These are phyloP conservation scores for Drosophila virilis DNA, from an alignment of 1,140 invertebrate genomes.

Conservation along the genomic window DNA sequence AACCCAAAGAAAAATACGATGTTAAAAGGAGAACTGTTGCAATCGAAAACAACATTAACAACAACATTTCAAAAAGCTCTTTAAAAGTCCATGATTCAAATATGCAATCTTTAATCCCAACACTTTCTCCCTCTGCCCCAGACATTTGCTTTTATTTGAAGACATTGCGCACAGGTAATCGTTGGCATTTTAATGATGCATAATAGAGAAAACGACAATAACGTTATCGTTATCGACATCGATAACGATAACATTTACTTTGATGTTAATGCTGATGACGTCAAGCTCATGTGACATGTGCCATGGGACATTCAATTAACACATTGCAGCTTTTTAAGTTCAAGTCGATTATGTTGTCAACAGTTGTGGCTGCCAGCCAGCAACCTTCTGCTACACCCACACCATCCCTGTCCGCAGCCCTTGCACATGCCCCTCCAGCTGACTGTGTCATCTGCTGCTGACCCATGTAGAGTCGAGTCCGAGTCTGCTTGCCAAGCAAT, in stretches of 20 bases:
- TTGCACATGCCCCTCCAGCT: background rate
- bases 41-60: no score
- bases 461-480: background rate
- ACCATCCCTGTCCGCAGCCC: background rate
- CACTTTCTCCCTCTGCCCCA: no score
- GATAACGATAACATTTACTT: slow-evolving; percentile 1
- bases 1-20: no score
- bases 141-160: no score
- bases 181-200: no score
- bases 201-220: background rate
- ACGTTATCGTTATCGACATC: background rate
- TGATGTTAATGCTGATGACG: background rate
- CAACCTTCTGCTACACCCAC: background rate
- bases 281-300: background rate
- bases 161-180: no score
- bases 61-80: no score
- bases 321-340: slow-evolving; percentile 60
- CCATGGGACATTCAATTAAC: slow-evolving; percentile 53
- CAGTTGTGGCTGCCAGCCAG: slow-evolving; percentile 28
- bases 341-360: slow-evolving; percentile 74
- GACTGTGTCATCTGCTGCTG: background rate
- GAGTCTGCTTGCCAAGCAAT: slow-evolving; percentile 22
- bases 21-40: no score
- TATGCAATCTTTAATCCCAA: no score
- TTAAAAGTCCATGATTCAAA: no score